Evolutionary conservation across 2,888 invertebrate species (phyloP), one percentile per base, ranked within the genome.

Genomic region (Leptodirus hochenwartii): DNA sequence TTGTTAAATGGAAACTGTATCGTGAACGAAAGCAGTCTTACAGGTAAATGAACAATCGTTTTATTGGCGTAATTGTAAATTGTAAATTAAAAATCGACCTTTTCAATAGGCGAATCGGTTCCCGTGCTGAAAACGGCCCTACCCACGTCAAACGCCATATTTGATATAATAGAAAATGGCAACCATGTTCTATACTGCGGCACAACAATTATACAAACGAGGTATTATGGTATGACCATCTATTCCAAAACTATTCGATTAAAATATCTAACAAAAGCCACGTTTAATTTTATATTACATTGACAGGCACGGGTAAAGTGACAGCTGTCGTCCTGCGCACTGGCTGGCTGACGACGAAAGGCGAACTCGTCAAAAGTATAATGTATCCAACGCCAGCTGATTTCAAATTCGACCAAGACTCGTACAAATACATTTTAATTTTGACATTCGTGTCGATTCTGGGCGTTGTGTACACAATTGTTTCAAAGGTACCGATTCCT

Each of bases 331-430:
- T 85, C 0, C 70, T 82, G 9, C 69, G 84, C 32, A 84, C 85
- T 0, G 84, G 93, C 0, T 93, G 85, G 58, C 69, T 74, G 43
- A 95, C 95, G 0, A 77, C 84, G 34, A 98, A 98, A 52, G 84
- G 81, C 0, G 49, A 53, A 38, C 58, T 95, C 4, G 85, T 95
- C 2, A 69, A 91, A 12, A 87, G 91, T 15, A 95, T 95, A 39
- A 61, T 95, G 43, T 93, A 87, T 53, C 95, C 95, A 1, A 87
- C 88, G 20, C 93, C 93, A 0, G 82, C 90, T 0, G 93, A 91
- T 54, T 93, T 91, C 60, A 88, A 90, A 56, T 93, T 95, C 51
- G 88, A 93, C 49, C 69, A 77, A 25, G 93, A 95, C 53, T 87
- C 90, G 0, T 85, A 85, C 58, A 82, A 80, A 51, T 91, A 88